Base-by-base conservation (phyloP, 1,140 invertebrate species). In the Frieseomelitta varia region DNA sequence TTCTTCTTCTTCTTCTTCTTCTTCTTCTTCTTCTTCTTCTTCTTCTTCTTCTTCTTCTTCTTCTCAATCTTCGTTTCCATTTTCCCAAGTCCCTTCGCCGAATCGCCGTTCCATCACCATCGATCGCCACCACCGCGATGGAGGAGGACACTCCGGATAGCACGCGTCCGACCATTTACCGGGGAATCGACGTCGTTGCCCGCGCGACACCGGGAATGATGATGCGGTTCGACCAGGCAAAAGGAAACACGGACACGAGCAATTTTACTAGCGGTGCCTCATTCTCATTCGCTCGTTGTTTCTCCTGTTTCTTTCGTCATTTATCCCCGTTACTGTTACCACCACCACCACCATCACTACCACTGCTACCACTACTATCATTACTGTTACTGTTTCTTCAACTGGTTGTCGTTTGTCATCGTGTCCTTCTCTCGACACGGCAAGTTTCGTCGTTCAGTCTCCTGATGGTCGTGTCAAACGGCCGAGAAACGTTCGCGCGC, bases 291-390 rank as follows among this genome's bases (percentile, higher is more conserved):
- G 82, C 68, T 71, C 82, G 56, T 61, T 74, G 76, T 80, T 85
- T 63, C 58, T 79, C 75, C 85, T 75, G 77, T 88, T 87, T 80
- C 85, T 89, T 89, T 81, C 34, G 39, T 58, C 55, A 79, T 61
- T 76, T 74, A 56, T 58, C 72, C 72, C 73, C 30, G 30, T 30
- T 53, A 53, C n/a, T 55, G 19, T n/a, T 73, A 55, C n/a, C 27
- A 21, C 47, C 27, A 21, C 17, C 27, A 21, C 11, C 55, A 55
- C 1, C 21, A 30, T 1, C 17, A 39, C 10, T 39, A 4, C 72
- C 39, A 12, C 21, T 14, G 2, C 67, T 14, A 39, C 34, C 2
- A 68, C 10, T 24, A 14, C 67, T 68, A 14, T 30, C 34, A 21
- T 0, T 11, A 34, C 65, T 72, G 51, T 47, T 72, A 19, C n/a